Percentiles rank a stretch among this genome's conserved stretches.
phyloP scores from a whole-genome alignment of 2,888 invertebrate species.

The Saturnia pavonia region DNA sequence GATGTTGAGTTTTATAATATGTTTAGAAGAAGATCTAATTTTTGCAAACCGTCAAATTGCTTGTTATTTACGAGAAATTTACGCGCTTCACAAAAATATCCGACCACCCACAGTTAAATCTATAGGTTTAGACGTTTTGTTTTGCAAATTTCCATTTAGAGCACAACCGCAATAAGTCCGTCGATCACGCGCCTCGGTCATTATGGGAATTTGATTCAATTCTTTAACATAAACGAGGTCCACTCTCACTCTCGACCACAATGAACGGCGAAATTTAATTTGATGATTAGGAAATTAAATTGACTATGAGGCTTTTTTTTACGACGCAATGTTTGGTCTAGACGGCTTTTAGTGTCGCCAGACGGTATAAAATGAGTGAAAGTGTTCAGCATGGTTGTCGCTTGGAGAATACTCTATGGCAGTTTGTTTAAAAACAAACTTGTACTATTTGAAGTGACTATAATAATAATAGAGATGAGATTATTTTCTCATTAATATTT shows the following conservation, averaged over 20 bases:
- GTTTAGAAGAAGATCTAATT: not conserved
- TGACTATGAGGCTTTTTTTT: constrained; percentile 20
- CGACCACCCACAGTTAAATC: not conserved
- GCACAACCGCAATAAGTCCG: constrained; percentile 21
- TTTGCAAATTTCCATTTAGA: constrained; percentile 12
- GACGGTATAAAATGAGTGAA: not conserved
- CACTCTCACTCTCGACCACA: constrained; percentile 37
- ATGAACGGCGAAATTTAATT: constrained; percentile 40
- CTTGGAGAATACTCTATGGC: not conserved
- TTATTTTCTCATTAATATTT: too few relatives aligned
- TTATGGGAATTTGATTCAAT: constrained; percentile 37
- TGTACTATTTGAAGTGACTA: not conserved
- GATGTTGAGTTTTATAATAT: too few relatives aligned
- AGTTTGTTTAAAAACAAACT: not conserved
- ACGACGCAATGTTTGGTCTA: constrained; percentile 11
- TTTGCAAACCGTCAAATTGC: not conserved
- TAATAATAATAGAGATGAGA: not conserved
- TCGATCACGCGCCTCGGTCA: constrained; percentile 33
- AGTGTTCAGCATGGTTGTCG: not conserved
- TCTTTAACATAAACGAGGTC: constrained; percentile 29
- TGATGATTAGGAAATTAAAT: constrained; percentile 24
- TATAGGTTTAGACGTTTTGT: not conserved
- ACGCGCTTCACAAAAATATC: not conserved
- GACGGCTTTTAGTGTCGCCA: not conserved
- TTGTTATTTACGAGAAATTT: not conserved